Conservation (phyloP, 2,888 invertebrate genomes). For the Aphodius granarius region DNA sequence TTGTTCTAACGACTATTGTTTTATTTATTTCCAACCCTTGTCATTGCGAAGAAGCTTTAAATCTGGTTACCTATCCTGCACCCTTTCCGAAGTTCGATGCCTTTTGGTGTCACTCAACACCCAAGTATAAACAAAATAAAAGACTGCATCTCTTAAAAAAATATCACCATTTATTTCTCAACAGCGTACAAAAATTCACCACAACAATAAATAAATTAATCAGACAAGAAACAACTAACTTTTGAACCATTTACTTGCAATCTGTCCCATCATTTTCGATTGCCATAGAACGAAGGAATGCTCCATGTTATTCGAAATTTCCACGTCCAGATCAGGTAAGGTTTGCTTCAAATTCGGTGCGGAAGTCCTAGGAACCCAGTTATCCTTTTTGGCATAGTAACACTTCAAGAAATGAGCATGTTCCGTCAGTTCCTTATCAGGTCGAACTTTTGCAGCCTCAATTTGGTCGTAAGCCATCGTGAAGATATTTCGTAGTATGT, state of each 20-base stretch:
- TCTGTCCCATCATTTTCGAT: constrained; percentile 59
- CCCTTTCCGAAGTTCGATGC: not conserved
- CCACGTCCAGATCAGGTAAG: constrained; percentile 63
- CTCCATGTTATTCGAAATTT: constrained; percentile 60
- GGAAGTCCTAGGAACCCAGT: constrained; percentile 79
- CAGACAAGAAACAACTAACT: not conserved
- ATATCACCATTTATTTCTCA: not conserved
- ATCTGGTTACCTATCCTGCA: too few relatives aligned
- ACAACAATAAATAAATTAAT: constrained; percentile 1
- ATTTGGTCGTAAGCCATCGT: constrained; percentile 79
- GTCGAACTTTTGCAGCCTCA: constrained; percentile 67
- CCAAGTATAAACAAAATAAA: too few relatives aligned
- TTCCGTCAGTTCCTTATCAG: constrained; percentile 61
- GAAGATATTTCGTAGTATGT: constrained; percentile 65
- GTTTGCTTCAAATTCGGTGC: constrained; percentile 65
- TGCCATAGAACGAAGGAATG: constrained; percentile 82
- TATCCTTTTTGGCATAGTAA: constrained; percentile 77
- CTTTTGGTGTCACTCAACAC: too few relatives aligned
- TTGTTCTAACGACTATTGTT: constrained; percentile 15
- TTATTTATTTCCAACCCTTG: constrained; percentile 4
- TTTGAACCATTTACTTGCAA: constrained; percentile 45
- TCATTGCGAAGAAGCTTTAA: not conserved
- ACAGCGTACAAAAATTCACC: not conserved
- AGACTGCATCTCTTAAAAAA: not conserved
- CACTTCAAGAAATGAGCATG: constrained; percentile 68